phyloP scores from a whole-genome alignment of 2,888 invertebrate genomes.

The Nezara viridula region DNA sequence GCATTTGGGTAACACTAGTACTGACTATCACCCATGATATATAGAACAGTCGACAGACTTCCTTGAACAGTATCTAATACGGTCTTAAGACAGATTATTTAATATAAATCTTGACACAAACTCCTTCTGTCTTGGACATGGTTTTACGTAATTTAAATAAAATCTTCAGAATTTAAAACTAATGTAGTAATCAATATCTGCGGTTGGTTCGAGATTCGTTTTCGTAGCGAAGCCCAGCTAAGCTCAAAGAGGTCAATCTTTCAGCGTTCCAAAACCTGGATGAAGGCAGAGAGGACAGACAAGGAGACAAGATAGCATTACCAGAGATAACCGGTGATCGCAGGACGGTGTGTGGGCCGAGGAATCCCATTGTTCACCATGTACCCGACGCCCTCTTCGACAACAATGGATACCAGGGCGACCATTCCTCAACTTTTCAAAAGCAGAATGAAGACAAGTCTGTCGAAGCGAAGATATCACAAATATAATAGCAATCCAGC shows the following conservation, averaged over 20 bases:
- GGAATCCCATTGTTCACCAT: constrained; percentile 34
- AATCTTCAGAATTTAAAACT: too few relatives aligned
- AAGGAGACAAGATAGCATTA: neutral
- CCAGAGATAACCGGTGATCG: neutral
- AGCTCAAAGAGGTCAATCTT: neutral
- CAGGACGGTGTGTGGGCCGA: constrained; percentile 21
- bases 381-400: constrained; percentile 28
- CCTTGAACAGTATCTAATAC: too few relatives aligned
- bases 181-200: too few relatives aligned
- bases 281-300: neutral
- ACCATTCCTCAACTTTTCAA: constrained; percentile 14
- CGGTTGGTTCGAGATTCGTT: too few relatives aligned
- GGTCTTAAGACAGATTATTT: too few relatives aligned
- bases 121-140: too few relatives aligned
- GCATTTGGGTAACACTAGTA: too few relatives aligned
- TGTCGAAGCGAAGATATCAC: neutral
- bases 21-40: too few relatives aligned
- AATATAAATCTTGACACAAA: too few relatives aligned
- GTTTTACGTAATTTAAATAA: too few relatives aligned
- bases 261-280: neutral
- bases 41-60: too few relatives aligned
- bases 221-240: neutral
- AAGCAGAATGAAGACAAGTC: neutral
- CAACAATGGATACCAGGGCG: constrained; percentile 8
- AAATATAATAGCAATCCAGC: neutral